Evolutionary conservation across 2,113 vertebrate genomes (phyloP).

Genomic region (Corydoras maculifer): DNA sequence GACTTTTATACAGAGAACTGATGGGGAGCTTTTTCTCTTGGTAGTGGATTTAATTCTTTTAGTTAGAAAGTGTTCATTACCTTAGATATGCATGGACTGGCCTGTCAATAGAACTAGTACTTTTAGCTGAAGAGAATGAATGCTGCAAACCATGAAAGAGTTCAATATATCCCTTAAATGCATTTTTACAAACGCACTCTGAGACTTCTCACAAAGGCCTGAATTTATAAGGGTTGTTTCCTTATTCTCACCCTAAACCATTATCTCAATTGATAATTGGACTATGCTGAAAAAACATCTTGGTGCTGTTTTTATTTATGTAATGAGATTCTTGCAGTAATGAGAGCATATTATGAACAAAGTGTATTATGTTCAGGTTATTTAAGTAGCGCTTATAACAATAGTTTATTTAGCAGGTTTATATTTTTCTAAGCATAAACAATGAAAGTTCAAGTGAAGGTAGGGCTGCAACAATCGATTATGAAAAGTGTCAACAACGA

Average conservation of each 20-base stretch:
- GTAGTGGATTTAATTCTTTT: conserved; percentile 29
- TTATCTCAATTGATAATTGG: conserved; percentile 14
- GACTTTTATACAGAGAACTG: conserved; percentile 15
- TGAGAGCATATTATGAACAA: conserved; percentile 26
- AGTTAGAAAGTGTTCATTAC: conserved; percentile 24
- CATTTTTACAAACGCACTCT: conserved; percentile 14
- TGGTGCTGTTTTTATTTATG: conserved; percentile 16
- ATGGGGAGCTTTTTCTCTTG: conserved; percentile 20
- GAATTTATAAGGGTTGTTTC: conserved; percentile 20
- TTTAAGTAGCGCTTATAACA: not conserved
- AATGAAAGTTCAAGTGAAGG: too few species aligned
- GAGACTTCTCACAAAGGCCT: conserved; percentile 7
- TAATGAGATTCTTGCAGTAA: conserved; percentile 17
- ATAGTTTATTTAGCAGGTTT: too few species aligned
- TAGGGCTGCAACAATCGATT: too few species aligned
- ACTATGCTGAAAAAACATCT: conserved; percentile 5
- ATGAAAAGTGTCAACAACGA: too few species aligned
- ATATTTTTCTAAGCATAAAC: too few species aligned
- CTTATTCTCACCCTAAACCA: conserved; percentile 8
- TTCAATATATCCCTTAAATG: conserved; percentile 18
- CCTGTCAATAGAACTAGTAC: conserved; percentile 24
- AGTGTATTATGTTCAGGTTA: not conserved
- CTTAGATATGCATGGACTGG: conserved; percentile 25
- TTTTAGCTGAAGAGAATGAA: conserved; percentile 18
- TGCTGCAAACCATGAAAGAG: conserved; percentile 8